Evolutionary conservation across 2,797 vertebrate species (phyloP).

Genomic region (Fringilla coelebs): DNA sequence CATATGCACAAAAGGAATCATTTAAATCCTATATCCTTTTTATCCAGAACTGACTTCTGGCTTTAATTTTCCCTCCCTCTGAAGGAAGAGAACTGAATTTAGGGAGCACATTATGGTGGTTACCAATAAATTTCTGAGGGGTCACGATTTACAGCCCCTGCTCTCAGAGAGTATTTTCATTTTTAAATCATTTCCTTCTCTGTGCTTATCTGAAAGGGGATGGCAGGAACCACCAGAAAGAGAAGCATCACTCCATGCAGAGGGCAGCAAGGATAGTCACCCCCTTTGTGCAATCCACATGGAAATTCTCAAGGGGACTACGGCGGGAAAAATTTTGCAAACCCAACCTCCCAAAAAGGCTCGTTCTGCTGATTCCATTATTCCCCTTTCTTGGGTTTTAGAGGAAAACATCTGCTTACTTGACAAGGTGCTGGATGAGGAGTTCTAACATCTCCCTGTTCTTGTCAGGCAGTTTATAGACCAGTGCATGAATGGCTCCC

Average conservation of each 20-base stretch:
- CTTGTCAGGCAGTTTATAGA: conserved; percentile 94
- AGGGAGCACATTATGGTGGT: background rate
- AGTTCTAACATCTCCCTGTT: conserved; percentile 93
- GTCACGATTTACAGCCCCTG: background rate
- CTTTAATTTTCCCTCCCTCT: background rate
- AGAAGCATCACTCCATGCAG: background rate
- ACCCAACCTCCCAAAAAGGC: background rate
- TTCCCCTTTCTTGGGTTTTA: background rate
- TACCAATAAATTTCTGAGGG: background rate
- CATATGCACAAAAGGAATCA: background rate
- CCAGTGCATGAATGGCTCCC: conserved; percentile 89
- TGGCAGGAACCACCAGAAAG: background rate
- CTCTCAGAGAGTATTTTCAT: background rate
- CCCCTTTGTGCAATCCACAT: background rate
- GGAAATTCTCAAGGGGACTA: background rate
- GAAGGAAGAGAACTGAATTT: background rate
- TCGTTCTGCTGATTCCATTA: background rate
- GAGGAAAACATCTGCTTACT: conserved; percentile 74
- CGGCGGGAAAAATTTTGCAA: background rate
- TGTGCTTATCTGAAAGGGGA: background rate
- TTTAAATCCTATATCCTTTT: background rate
- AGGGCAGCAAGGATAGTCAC: background rate
- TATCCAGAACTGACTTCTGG: background rate
- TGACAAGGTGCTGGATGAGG: conserved; percentile 91
- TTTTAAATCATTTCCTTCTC: background rate